Percentiles rank a stretch among this genome's conserved stretches.
These are phyloP conservation scores for Octopus bimaculoides DNA, from an alignment of 1,140 invertebrate genomes.

Conservation along the genomic window DNA sequence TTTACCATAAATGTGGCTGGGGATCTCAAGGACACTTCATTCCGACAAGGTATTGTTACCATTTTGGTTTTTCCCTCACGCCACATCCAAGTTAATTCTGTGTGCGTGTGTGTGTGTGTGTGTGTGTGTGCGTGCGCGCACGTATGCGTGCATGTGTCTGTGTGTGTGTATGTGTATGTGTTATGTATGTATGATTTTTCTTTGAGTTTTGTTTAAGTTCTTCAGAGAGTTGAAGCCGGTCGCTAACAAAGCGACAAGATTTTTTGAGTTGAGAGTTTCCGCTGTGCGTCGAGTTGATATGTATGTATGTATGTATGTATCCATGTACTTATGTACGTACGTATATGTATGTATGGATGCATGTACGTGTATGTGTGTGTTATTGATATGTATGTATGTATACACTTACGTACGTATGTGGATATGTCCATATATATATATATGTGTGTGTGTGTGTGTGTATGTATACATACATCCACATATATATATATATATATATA, in stretches of 20 bases:
- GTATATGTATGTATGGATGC: background rate
- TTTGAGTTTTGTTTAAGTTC: background rate
- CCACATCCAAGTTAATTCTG: background rate
- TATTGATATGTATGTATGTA: background rate
- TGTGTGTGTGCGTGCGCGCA: background rate
- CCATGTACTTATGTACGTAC: background rate
- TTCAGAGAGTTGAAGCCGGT: no score
- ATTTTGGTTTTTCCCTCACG: background rate
- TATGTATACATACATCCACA: background rate
- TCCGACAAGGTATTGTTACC: constrained; percentile 63
- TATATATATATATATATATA: background rate
- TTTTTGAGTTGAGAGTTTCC: no score
- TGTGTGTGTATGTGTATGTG: background rate
- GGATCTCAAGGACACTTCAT: constrained; percentile 89
- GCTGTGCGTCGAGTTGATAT: background rate
- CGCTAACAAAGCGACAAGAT: no score
- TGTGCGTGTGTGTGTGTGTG: background rate
- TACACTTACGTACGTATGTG: background rate
- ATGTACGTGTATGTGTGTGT: background rate
- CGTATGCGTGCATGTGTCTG: background rate
- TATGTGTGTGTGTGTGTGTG: background rate
- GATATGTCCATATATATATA: background rate
- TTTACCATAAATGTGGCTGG: constrained; percentile 92
- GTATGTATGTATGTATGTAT: background rate
- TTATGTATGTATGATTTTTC: background rate